Base-by-base conservation (phyloP, 92 coral and sea anemone species). In the Paragorgia papillata region DNA sequence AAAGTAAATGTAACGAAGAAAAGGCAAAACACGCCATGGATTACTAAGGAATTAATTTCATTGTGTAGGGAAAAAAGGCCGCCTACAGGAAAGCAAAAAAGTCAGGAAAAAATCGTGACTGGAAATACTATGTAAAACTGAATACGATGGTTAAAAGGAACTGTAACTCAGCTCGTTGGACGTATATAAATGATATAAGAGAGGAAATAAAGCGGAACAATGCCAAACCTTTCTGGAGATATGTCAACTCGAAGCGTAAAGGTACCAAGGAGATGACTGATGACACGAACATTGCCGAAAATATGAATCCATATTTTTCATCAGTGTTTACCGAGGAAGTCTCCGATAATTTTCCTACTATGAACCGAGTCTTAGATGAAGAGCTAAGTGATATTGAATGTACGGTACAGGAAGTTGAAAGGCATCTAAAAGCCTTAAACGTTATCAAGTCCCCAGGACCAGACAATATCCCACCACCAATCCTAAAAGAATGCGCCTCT, bases 141-240 rank as follows among this genome's bases (percentile, higher is more conserved):
- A 69, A 70, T 49, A 69, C 33, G 25, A 57, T 68, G 62, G 50
- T 70, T 24, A 82, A 82, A 82, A 75, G 32, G 70, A 28, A 79
- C 53, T 73, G 85, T 12, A 80, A 80, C 61, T 30, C 74, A 55
- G 85, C 84, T 31, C 73, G 74, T 57, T 77, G 70, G 80, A 24
- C 40, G 9, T 56, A 84, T 43, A 40, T 74, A 18, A 73, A 74
- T 10, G 80, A 59, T 35, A 70, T 81, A 12, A 76, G 76, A 15
- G 73, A 81, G 27, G 51, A 85, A 46, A 21, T 80, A 44, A 66
- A 57, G 69, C 35, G 58, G 9, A 79, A 79, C 62, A 81, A 85
- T 41, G 59, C 82, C 55, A 85, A 80, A 67, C 85, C 83, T 0
- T 85, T 85, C 43, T 80, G 85, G 85, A 85, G 74, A 44, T 85